Conservation (phyloP, 2,888 invertebrate genomes). For the Orthonychiurus folsomi region DNA sequence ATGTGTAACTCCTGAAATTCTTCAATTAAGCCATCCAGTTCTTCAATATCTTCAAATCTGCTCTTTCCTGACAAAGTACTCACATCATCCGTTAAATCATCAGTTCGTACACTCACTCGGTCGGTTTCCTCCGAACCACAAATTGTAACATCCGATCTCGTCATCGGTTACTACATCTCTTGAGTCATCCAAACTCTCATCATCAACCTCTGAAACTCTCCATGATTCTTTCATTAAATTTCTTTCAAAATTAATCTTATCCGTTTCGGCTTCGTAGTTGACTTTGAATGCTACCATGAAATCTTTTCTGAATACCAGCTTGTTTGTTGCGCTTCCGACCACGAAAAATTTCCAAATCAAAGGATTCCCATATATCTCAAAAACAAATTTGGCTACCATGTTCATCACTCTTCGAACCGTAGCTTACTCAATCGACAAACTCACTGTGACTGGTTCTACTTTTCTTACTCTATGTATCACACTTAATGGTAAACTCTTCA, state of each 20-base stretch:
- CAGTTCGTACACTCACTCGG: no score
- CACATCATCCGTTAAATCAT: no score
- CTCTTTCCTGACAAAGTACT: no score
- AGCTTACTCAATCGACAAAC: not conserved
- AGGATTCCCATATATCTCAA: not conserved
- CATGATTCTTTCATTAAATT: not conserved
- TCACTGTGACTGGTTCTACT: not conserved
- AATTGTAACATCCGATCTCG: no score
- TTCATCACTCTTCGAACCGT: not conserved
- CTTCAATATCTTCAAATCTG: no score
- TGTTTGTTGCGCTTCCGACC: not conserved
- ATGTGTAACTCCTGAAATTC: no score
- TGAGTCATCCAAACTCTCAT: no score
- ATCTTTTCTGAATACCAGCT: not conserved
- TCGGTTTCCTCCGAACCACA: no score
- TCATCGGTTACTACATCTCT: no score
- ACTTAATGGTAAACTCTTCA: not conserved
- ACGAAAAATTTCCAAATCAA: not conserved
- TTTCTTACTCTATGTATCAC: not conserved
- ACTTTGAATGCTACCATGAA: not conserved
- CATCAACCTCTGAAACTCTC: not conserved
- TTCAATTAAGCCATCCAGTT: no score
- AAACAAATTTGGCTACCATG: not conserved
- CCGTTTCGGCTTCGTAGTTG: not conserved
- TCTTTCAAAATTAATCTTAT: not conserved